Evolutionary conservation across 2,797 vertebrate species (phyloP).

Genomic region (Denticeps clupeoides): DNA sequence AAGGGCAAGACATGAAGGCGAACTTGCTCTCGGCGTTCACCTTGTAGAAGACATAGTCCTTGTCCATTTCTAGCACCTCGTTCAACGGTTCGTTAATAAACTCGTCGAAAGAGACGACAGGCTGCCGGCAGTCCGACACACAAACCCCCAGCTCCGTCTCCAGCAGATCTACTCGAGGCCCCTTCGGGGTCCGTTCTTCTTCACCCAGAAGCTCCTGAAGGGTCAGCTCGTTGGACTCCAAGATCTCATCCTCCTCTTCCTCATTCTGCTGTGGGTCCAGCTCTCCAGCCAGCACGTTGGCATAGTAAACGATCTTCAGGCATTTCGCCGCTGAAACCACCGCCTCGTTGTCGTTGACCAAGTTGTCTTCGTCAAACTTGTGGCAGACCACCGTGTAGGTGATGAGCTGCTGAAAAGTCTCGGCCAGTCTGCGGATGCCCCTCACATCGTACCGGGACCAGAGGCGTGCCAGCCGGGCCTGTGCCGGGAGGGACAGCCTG

Average conservation of each 20-base stretch:
- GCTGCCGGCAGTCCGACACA: slow-evolving; percentile 76
- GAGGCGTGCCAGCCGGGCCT: slow-evolving; percentile 75
- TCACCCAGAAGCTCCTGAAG: slow-evolving; percentile 92
- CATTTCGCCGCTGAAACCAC: slow-evolving; percentile 93
- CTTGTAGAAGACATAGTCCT: slow-evolving; percentile 98
- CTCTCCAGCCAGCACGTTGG: slow-evolving; percentile 83
- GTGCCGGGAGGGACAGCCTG: slow-evolving; percentile 81
- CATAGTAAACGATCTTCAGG: slow-evolving; percentile 95
- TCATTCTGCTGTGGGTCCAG: slow-evolving; percentile 83
- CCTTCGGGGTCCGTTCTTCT: slow-evolving; percentile 87
- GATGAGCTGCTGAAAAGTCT: slow-evolving; percentile 98
- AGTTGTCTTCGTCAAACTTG: slow-evolving; percentile 80
- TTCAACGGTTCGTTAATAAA: slow-evolving; percentile 95
- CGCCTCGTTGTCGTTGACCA: slow-evolving; percentile 90
- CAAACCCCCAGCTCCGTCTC: slow-evolving; percentile 88
- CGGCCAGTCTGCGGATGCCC: slow-evolving; percentile 85
- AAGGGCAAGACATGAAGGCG: slow-evolving; percentile 97
- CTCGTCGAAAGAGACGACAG: slow-evolving; percentile 89
- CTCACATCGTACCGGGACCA: slow-evolving; percentile 78
- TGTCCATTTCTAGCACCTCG: slow-evolving; percentile 98
- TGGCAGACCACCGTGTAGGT: slow-evolving; percentile 96
- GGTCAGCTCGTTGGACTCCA: slow-evolving; percentile 84
- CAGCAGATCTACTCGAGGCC: slow-evolving; percentile 80
- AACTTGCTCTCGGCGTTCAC: slow-evolving; percentile 97
- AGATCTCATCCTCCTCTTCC: slow-evolving; percentile 87